Base-by-base conservation (phyloP, 2,888 invertebrate species). In the Drosophila lacicola region DNA sequence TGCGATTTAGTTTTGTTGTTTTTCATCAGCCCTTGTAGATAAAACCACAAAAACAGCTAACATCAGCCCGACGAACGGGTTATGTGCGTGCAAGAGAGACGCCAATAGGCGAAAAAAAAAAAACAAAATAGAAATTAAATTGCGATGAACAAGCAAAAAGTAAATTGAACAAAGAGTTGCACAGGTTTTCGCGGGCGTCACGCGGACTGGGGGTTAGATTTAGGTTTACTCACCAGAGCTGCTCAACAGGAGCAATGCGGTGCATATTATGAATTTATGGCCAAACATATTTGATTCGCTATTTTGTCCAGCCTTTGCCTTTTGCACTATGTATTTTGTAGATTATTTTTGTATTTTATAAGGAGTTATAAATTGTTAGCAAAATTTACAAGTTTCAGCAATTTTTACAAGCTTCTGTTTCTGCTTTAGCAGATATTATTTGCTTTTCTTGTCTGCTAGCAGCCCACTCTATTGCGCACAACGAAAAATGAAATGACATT, bases 141-240 rank as follows among this genome's bases (percentile, higher is more conserved):
- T 58, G 78, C 78, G 72, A 83, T 86, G 86, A 83, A 83, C 79
- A 71, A 69, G 80, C 82, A 73, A 58, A 58, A 75, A 69, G 37
- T 45, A 66, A 70, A 71, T 68, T 78, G 70, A 87, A 83, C 87
- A 87, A 83, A 83, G 84, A 74, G 64, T 55, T 68, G 66, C 74
- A 64, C 51, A 62, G 67, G 49, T 69, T 64, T 79, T 67, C 42
- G 47, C 45, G 36, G 47, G 47, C 62, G 37, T 56, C 21, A 39
- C 39, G 36, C n/a, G 39, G 17, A 45, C 21, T 25, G 29, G 25
- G 17, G 49, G n/a, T 44, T 57, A 64, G 46, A 60, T 64, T 63
- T 45, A 69, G 54, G n/a, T 68, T 76, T 76, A 89, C 90, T 87
- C 74, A 89, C 89, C 89, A 70, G 81, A 74, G 70, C 69, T 74